Conservation (phyloP, 2,888 invertebrate species). For the Deilephila elpenor region DNA sequence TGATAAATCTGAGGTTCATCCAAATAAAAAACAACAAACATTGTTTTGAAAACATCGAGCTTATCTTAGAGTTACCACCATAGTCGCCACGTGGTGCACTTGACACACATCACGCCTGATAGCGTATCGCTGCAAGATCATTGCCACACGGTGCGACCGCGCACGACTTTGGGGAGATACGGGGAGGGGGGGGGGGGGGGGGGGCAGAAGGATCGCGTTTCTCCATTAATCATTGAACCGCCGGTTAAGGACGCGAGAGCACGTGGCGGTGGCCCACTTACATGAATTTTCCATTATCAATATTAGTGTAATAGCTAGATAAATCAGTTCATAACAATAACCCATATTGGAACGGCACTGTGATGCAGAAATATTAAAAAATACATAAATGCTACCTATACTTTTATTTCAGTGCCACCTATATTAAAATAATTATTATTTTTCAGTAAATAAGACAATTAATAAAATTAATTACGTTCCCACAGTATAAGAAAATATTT, state of each 20-base stretch:
- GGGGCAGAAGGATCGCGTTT: too few species aligned
- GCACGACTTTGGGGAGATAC: not conserved
- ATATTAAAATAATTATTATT: too few species aligned
- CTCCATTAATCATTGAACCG: not conserved
- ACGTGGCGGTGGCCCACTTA: constrained; percentile 15
- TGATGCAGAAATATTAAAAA: not conserved
- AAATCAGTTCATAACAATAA: not conserved
- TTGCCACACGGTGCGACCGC: not conserved
- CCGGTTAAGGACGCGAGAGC: constrained; percentile 6
- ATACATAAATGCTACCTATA: too few species aligned
- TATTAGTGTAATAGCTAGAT: not conserved
- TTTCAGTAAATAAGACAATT: too few species aligned
- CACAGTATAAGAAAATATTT: too few species aligned
- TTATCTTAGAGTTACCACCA: not conserved
- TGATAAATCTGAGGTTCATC: too few species aligned
- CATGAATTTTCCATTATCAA: not conserved
- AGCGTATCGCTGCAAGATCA: constrained; percentile 11
- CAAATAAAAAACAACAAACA: too few species aligned
- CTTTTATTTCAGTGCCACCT: too few species aligned
- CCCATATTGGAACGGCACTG: not conserved
- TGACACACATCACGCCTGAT: constrained; percentile 1
- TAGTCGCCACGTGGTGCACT: not conserved
- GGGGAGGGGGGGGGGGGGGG: too few species aligned
- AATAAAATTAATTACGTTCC: too few species aligned
- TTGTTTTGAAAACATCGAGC: not conserved